Conservation (phyloP, 2,797 vertebrate genomes). For the Distichodus sexfasciatus region DNA sequence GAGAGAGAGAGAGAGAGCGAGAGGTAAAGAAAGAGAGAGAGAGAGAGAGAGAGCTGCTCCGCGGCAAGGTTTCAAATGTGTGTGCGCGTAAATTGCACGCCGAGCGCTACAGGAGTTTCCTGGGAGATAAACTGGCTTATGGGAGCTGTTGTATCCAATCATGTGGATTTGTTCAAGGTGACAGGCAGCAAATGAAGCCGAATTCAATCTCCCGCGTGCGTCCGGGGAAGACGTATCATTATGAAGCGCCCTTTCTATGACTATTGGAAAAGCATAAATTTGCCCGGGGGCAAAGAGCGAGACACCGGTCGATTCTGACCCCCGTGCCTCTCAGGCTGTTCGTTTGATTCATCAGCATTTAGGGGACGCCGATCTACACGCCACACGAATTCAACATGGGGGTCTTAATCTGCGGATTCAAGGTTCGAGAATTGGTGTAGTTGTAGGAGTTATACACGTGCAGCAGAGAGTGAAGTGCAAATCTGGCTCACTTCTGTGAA, state of each 20-base stretch:
- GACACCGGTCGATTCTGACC: conserved; percentile 19
- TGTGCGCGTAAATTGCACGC: conserved; percentile 66
- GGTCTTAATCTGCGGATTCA: too few species aligned
- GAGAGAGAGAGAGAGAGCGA: conserved; percentile 22
- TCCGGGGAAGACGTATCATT: conserved; percentile 35
- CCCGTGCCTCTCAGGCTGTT: conserved; percentile 2
- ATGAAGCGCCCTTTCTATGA: neutral
- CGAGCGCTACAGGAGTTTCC: conserved; percentile 60
- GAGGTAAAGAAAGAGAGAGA: conserved; percentile 22
- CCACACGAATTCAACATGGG: too few species aligned
- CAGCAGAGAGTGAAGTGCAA: too few species aligned
- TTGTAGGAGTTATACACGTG: too few species aligned
- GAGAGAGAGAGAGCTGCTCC: conserved; percentile 28
- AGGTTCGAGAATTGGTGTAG: too few species aligned
- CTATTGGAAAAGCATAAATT: conserved; percentile 34
- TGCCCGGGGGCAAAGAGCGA: neutral
- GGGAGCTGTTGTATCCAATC: conserved; percentile 74
- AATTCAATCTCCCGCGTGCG: conserved; percentile 39
- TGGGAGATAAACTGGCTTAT: conserved; percentile 71
- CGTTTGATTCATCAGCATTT: too few species aligned
- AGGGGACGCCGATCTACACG: too few species aligned
- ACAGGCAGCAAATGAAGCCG: conserved; percentile 59
- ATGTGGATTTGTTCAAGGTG: conserved; percentile 78
- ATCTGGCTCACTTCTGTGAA: too few species aligned
- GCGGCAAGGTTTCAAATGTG: conserved; percentile 59